Evolutionary conservation across 2,113 vertebrate species (phyloP), one percentile per base, ranked within the genome.

Genomic region (Anolis sagrei): DNA sequence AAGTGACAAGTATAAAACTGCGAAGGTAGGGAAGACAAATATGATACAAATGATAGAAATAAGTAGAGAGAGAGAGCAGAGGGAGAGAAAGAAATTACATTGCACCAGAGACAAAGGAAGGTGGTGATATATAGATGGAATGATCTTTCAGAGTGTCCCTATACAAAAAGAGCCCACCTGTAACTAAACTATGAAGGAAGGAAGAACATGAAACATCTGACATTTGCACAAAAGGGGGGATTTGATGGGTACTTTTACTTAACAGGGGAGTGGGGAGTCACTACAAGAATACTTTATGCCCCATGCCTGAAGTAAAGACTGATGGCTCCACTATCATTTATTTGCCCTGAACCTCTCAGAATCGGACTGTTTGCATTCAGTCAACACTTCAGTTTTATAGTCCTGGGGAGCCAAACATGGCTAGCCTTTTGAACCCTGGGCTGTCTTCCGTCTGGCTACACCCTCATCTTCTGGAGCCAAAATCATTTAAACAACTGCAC

Each of bases 331-430:
- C 94, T 89, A 91, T 94, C 95, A 93, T 87, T 92, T 91, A 81
- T 80, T 68, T 78, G 3, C 1, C 83, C 75, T 75, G 81, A 85
- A 92, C 93, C 91, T 88, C 93, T 92, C 80, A 81, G 90, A 89
- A 69, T 27, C 90, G 78, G 88, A 89, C 95, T 96, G 96, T 92
- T 97, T 95, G 95, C 89, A 92, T 96, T 97, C 96, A 95, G 92
- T 94, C 96, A 96, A 96, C 96, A 96, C 96, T 95, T 93, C 9
- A 86, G 90, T 96, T 97, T 97, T 96, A 97, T 95, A 96, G 94
- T 85, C 91, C 94, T 89, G 85, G 89, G 95, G 96, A 97, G 96
- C 95, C 97, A 96, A 96, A 94, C 94, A 95, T 91, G 95, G 93
- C 93, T 92, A 96, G 95, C 94, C 95, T 96, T 97, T 89, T 96